A percentile compares a stretch with the other conserved stretches of the same genome.
These are phyloP conservation scores for Orussus abietinus DNA, from an alignment of 1,140 invertebrate species.

Conservation along the genomic window DNA sequence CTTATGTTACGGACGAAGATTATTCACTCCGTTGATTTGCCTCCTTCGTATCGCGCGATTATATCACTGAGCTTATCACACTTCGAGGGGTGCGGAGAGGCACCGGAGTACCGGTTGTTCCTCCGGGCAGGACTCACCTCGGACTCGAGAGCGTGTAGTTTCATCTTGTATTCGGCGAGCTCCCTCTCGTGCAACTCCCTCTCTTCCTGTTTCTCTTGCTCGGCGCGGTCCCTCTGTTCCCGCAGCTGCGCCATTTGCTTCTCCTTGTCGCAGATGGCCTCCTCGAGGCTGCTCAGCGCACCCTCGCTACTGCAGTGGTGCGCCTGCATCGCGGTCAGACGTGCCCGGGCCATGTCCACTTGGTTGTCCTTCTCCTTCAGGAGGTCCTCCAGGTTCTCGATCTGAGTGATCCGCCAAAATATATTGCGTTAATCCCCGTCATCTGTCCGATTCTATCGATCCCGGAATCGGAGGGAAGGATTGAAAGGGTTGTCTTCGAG, in stretches of 20 bases:
- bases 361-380: constrained; percentile 98
- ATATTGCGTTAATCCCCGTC: neutral
- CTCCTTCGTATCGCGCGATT: too few species aligned
- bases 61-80: too few species aligned
- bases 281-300: constrained; percentile 87
- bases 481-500: too few species aligned
- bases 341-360: constrained; percentile 88
- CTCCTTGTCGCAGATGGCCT: constrained; percentile 94
- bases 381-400: constrained; percentile 94
- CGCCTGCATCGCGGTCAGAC: constrained; percentile 85
- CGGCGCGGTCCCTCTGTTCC: constrained; percentile 91
- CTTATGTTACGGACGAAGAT: too few species aligned
- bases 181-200: constrained; percentile 89
- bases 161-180: constrained; percentile 93
- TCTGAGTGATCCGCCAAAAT: constrained; percentile 59
- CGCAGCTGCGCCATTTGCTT: constrained; percentile 90
- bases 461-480: too few species aligned
- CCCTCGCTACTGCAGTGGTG: constrained; percentile 90
- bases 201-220: constrained; percentile 95
- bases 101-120: too few species aligned
- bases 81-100: too few species aligned
- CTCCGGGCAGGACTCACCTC: constrained; percentile 62
- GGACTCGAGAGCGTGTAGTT: constrained; percentile 83
- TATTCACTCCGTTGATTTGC: too few species aligned
- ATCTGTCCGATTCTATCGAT: too few species aligned